Evolutionary conservation across 2,888 invertebrate species (phyloP).

Genomic region (Rhamnusium bicolor): DNA sequence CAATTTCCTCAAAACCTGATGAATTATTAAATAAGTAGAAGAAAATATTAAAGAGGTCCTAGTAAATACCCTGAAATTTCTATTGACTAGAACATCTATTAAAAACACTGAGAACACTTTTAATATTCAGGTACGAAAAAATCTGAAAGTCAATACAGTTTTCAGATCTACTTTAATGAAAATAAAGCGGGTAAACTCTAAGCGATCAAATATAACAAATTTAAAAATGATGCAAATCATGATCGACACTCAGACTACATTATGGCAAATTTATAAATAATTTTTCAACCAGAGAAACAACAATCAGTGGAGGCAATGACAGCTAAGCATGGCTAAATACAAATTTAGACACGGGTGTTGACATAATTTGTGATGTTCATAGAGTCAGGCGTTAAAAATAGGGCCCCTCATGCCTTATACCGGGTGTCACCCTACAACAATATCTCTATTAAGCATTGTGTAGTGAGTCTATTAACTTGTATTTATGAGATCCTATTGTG

Average conservation of each 20-base stretch:
- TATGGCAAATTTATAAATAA: constrained; percentile 32
- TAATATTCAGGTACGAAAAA: no score
- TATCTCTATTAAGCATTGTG: constrained; percentile 68
- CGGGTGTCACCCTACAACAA: constrained; percentile 65
- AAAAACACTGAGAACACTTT: no score
- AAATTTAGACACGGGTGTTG: constrained; percentile 51
- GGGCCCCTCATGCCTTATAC: constrained; percentile 41
- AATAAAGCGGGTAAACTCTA: no score
- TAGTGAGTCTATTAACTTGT: constrained; percentile 68
- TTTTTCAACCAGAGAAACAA: constrained; percentile 45
- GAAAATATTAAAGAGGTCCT: no score
- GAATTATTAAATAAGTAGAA: no score
- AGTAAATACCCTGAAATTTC: no score
- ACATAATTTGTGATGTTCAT: constrained; percentile 32
- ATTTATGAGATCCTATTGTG: constrained; percentile 63
- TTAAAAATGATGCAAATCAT: background rate
- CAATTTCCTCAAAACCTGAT: no score
- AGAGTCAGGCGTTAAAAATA: constrained; percentile 31
- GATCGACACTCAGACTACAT: background rate
- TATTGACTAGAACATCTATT: no score
- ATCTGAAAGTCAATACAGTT: no score
- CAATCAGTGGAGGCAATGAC: constrained; percentile 44
- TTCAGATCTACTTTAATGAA: no score
- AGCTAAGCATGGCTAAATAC: constrained; percentile 45
- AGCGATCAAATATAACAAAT: no score